Evolutionary conservation across 1,140 invertebrate species (phyloP), one percentile per base, ranked within the genome.

Genomic region (Lethocerus indicus): DNA sequence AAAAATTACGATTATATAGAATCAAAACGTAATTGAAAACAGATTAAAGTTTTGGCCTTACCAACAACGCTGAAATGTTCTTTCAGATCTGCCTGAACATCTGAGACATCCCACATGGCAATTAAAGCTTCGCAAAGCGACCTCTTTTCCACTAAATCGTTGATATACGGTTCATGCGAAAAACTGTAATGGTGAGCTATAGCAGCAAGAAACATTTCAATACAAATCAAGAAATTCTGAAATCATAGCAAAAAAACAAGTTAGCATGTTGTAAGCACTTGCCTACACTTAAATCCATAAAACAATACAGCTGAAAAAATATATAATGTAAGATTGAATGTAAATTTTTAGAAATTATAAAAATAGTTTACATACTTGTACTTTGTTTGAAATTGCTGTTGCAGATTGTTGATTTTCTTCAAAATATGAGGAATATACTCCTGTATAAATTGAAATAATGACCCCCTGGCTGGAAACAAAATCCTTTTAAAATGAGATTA

Each of bases 191-290:
- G 87, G 69, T 96, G 92, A 2, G 88, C 91, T 13, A 95, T 77
- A 0, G 91, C 87, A 9, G 92, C 92, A 54, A 96, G 62, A 62
- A 95, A 94, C 92, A 97, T 97, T 69, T 97, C 92, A 59, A 96
- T 90, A 60, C 92, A 97, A 50, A 97, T 92, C 41, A 92, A 68
- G 65, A 95, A 94, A 69, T 96, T 87, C 79, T 92, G 66, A 41
- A 58, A n/a, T n/a, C n/a, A n/a, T n/a, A n/a, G n/a, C n/a, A n/a
- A 56, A 53, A 49, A 59, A 60, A 55, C 45, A 16, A 51, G 27
- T 40, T 20, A 32, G 1, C 16, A 16, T 9, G 16, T 2, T 41
- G 9, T 13, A 20, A n/a, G 9, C 29, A 32, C 39, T 7, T 47
- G 6, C 40, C 28, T 46, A 47, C 20, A 47, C 23, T n/a, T n/a